These are phyloP conservation scores for Thymelicus lineola DNA, from an alignment of 2,888 invertebrate genomes.

Conservation along the genomic window DNA sequence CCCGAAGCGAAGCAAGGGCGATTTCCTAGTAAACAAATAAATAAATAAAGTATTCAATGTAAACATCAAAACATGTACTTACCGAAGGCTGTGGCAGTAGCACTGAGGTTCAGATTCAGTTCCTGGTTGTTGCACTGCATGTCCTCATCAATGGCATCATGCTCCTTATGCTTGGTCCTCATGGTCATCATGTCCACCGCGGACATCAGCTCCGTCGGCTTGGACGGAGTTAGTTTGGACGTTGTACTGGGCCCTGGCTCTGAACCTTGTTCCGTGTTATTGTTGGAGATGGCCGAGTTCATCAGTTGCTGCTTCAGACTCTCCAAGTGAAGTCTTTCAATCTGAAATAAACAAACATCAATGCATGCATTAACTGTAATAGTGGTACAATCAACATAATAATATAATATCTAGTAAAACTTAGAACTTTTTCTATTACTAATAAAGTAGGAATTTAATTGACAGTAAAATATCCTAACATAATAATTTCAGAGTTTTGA, in stretches of 20 bases:
- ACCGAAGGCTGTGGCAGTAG: background rate
- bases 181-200: conserved; percentile 48
- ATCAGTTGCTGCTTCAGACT: conserved; percentile 53
- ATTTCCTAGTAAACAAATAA: too few species aligned
- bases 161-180: conserved; percentile 13
- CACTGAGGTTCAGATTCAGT: conserved; percentile 51
- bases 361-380: too few species aligned
- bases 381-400: too few species aligned
- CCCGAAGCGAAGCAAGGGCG: too few species aligned
- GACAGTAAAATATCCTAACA: too few species aligned
- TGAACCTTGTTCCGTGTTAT: too few species aligned
- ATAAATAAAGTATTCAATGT: too few species aligned
- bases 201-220: conserved; percentile 29
- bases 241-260: conserved; percentile 10
- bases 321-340: conserved; percentile 70
- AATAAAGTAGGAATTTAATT: too few species aligned
- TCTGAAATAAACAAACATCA: conserved; percentile 52
- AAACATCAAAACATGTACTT: too few species aligned
- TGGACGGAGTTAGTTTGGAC: background rate
- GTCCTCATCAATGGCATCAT: conserved; percentile 46
- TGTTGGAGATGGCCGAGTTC: conserved; percentile 10
- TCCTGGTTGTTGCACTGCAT: conserved; percentile 58
- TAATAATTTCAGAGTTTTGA: too few species aligned
- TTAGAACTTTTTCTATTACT: too few species aligned
- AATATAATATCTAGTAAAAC: too few species aligned